A percentile compares a stretch with the other conserved stretches of the same genome.
phyloP scores from a whole-genome alignment of 2,888 invertebrate genomes.

The Perizoma affinitatum region DNA sequence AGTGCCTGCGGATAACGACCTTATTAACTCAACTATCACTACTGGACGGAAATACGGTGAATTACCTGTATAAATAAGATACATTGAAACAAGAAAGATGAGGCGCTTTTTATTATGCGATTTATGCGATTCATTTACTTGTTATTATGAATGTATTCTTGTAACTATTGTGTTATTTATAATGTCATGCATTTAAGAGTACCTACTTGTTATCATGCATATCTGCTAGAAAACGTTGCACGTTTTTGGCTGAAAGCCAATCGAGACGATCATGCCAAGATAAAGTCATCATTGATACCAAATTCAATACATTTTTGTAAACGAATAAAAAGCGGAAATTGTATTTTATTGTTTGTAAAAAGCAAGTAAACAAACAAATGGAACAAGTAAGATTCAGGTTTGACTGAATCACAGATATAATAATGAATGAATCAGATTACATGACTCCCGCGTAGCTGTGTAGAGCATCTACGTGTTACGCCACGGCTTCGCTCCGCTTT shows the following conservation, averaged over 20 bases:
- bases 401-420: too few species aligned
- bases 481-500: constrained; percentile 41
- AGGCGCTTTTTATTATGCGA: too few species aligned
- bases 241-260: constrained; percentile 31
- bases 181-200: constrained; percentile 7
- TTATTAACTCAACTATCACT: too few species aligned
- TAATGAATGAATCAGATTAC: constrained; percentile 25
- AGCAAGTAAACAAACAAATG: too few species aligned
- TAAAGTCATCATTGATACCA: constrained; percentile 25
- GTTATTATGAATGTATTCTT: constrained; percentile 2
- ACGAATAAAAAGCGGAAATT: constrained; percentile 13
- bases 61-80: not conserved
- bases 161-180: constrained; percentile 12
- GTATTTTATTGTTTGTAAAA: constrained; percentile 11
- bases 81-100: not conserved
- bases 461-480: constrained; percentile 45
- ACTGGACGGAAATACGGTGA: too few species aligned
- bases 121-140: too few species aligned
- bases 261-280: constrained; percentile 27
- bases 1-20: too few species aligned
- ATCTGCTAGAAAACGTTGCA: constrained; percentile 26
- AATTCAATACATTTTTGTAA: constrained; percentile 13
- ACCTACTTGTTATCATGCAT: constrained; percentile 13
- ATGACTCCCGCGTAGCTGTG: constrained; percentile 38
- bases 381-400: too few species aligned